phyloP scores from a whole-genome alignment of 2,113 vertebrate genomes.

The Paradisaea rubra region DNA sequence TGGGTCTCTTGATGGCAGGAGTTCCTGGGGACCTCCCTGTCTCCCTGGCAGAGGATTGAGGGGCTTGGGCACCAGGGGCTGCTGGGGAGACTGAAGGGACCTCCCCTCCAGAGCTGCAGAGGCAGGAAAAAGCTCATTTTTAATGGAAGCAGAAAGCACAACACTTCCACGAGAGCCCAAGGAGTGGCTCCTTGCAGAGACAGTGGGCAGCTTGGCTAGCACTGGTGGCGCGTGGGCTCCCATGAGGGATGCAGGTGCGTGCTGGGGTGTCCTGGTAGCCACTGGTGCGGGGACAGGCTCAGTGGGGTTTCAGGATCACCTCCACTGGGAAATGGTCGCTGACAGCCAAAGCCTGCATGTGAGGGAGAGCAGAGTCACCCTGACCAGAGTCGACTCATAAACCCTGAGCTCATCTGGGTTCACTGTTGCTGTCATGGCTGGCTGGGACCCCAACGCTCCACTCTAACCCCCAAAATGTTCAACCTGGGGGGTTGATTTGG shows the following conservation, averaged over 20 bases:
- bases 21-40: too few relatives aligned
- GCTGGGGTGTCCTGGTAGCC: not conserved
- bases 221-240: fast-evolving
- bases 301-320: conserved; percentile 57
- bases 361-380: not conserved
- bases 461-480: not conserved
- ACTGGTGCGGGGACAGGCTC: fast-evolving
- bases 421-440: not conserved
- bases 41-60: not conserved
- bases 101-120: not conserved
- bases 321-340: conserved; percentile 87
- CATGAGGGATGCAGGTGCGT: fast-evolving
- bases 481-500: fast-evolving
- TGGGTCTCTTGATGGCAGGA: fast-evolving
- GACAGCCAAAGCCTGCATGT: conserved; percentile 73
- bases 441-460: fast-evolving
- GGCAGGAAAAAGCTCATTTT: not conserved
- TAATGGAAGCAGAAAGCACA: not conserved
- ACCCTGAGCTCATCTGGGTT: not conserved
- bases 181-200: not conserved
- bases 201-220: not conserved
- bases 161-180: not conserved
- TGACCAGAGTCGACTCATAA: not conserved
- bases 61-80: fast-evolving
- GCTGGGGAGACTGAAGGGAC: not conserved